Evolutionary conservation across 2,888 invertebrate genomes (phyloP), one percentile per base, ranked within the genome.

Genomic region (Entomobrya multifasciata): DNA sequence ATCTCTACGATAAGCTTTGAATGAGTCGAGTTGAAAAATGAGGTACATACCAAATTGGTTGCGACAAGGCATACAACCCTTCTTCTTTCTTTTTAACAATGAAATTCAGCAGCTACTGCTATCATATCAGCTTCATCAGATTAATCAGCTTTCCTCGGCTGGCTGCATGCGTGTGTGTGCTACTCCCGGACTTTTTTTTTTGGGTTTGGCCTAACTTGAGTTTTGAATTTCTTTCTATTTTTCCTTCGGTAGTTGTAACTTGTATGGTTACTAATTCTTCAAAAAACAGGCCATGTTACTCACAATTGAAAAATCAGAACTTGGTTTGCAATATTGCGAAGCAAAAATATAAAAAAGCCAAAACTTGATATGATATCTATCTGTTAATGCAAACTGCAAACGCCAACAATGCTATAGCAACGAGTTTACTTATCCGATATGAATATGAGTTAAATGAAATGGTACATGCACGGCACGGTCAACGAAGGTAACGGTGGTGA

Each of bases 181-280:
- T 55, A 60, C 74, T 82, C 74, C 82, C 82, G 82, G 82, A 82
- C 82, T 82, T 82, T 6, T 36, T 8, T 70, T 10, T 72, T 72
- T 81, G 57, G 72, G 81, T 57, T 82, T 82, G 82, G 57, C 47
- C 17, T 70, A 22, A 41, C 41, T 36, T 41, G 22, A 11, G 76
- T 55, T 76, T 70, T 70, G 15, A 70, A 25, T 36, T 36, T 36
- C 8, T 36, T 36, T 36, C 41, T 67, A 67, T 36, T 36, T n/a
- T n/a, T n/a, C n/a, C n/a, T n/a, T n/a, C n/a, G n/a, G n/a, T 49
- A 55, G 17, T 55, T 55, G 67, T 41, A 10, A 44, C 44, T 11
- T 13, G 2, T 47, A 10, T n/a, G n/a, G n/a, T n/a, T 62, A 62
- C 17, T 11, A 1, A 41, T 20, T 17, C 65, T 13, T 60, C 30